These are phyloP conservation scores for Drosophila tani DNA, from an alignment of 1,140 invertebrate species.

Conservation along the genomic window DNA sequence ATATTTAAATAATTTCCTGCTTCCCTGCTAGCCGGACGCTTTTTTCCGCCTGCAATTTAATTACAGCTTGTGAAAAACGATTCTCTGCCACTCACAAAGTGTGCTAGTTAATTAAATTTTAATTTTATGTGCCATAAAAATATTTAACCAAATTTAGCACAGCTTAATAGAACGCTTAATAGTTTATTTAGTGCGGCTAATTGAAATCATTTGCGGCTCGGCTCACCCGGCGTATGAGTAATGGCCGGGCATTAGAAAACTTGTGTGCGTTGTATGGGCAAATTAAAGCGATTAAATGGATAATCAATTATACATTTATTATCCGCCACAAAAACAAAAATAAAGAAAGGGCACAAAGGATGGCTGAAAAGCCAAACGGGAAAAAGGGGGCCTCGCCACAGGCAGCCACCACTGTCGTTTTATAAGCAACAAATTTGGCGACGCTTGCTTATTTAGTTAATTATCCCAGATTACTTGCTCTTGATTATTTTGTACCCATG, in stretches of 20 bases:
- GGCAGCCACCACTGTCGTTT: slow-evolving; percentile 49
- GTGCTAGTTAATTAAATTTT: slow-evolving; percentile 69
- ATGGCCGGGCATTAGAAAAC: slow-evolving; percentile 40
- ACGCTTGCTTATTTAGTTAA: slow-evolving; percentile 80
- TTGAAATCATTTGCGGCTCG: slow-evolving; percentile 53
- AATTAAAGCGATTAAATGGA: slow-evolving; percentile 43
- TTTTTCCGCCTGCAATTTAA: slow-evolving; percentile 56
- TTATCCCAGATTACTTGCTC: slow-evolving; percentile 80
- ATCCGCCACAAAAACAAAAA: background rate
- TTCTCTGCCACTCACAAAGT: slow-evolving; percentile 9
- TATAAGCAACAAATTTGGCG: slow-evolving; percentile 72
- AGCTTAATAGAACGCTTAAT: slow-evolving; percentile 48
- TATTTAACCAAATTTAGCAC: slow-evolving; percentile 59
- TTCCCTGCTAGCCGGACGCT: slow-evolving; percentile 14
- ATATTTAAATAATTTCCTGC: slow-evolving; percentile 61
- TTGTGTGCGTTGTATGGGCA: slow-evolving; percentile 5
- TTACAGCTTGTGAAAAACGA: slow-evolving; percentile 71
- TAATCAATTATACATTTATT: slow-evolving; percentile 50
- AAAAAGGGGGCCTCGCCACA: slow-evolving; percentile 11
- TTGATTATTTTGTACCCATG: slow-evolving; percentile 77
- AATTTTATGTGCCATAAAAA: slow-evolving; percentile 62
- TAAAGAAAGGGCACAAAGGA: background rate
- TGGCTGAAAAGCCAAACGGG: slow-evolving; percentile 1
- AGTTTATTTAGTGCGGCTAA: slow-evolving; percentile 61
- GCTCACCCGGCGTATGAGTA: slow-evolving; percentile 44